Percentiles rank a stretch among this genome's conserved stretches.
phyloP scores from a whole-genome alignment of 1,140 invertebrate genomes.

The Phortica variegata region DNA sequence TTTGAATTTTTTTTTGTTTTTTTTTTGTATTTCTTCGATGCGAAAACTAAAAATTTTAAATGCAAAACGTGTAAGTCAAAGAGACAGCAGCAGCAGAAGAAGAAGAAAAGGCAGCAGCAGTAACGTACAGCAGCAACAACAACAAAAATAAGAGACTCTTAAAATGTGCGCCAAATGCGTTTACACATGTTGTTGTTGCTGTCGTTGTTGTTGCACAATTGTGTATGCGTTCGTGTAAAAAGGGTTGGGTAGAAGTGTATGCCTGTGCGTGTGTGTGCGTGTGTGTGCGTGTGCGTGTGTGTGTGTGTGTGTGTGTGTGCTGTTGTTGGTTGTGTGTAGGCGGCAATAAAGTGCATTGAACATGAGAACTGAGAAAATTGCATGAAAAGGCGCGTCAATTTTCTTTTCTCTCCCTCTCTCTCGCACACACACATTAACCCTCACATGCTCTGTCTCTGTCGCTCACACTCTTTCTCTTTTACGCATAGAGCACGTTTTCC shows the following conservation, averaged over 20 bases:
- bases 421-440: no score
- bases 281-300: constrained; percentile 4
- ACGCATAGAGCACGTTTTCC: no score
- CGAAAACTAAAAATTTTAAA: no score
- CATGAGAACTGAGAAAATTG: no score
- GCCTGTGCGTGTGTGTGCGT: constrained; percentile 4
- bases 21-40: no score
- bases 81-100: no score
- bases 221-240: constrained; percentile 2
- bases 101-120: constrained; percentile 11
- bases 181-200: constrained; percentile 17
- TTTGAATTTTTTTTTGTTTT: constrained; percentile 3
- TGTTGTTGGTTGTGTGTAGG: constrained; percentile 5
- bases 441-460: no score
- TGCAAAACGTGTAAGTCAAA: no score
- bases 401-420: no score
- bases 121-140: constrained; percentile 5
- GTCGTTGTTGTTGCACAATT: not conserved
- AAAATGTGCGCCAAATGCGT: not conserved
- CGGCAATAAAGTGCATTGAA: no score
- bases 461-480: no score
- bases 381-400: no score
- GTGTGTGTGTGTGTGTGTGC: constrained; percentile 1
- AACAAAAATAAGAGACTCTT: not conserved
- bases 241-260: constrained; percentile 15